Conservation (phyloP, 2,888 invertebrate species). For the Rhogogaster chlorosoma region DNA sequence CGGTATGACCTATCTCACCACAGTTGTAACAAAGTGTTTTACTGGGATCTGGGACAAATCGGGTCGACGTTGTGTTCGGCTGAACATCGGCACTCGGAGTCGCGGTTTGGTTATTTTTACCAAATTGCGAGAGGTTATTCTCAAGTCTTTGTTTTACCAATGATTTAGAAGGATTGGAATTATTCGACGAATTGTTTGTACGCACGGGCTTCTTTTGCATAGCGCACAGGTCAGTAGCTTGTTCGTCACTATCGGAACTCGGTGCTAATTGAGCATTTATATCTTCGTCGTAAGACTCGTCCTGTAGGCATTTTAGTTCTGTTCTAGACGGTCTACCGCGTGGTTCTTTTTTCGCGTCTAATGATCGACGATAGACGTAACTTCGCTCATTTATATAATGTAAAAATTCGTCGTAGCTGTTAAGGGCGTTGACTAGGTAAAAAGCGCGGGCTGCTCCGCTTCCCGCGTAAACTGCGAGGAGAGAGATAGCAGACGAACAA, state of each 20-base stretch:
- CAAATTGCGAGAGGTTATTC: constrained; percentile 49
- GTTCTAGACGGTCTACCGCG: neutral
- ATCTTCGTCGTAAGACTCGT: neutral
- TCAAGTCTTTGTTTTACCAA: constrained; percentile 50
- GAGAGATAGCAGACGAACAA: too few relatives aligned
- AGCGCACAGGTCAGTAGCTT: neutral
- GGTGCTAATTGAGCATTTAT: neutral
- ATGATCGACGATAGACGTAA: constrained; percentile 3
- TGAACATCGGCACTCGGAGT: neutral
- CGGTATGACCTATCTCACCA: neutral
- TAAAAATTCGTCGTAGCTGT: neutral
- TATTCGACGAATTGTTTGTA: constrained; percentile 20
- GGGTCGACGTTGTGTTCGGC: neutral
- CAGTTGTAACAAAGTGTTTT: constrained; percentile 51
- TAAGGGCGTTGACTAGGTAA: too few relatives aligned
- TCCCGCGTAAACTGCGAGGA: too few relatives aligned
- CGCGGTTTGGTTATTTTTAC: constrained; percentile 23
- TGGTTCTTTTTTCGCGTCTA: neutral
- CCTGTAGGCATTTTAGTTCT: neutral
- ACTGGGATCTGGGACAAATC: constrained; percentile 8
- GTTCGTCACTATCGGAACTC: neutral
- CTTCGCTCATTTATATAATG: constrained; percentile 26
- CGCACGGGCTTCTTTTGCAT: constrained; percentile 12
- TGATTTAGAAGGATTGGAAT: constrained; percentile 48
- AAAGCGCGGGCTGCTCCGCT: too few relatives aligned